Evolutionary conservation across 1,140 invertebrate species (phyloP).

Genomic region (Pteromalus puparum): DNA sequence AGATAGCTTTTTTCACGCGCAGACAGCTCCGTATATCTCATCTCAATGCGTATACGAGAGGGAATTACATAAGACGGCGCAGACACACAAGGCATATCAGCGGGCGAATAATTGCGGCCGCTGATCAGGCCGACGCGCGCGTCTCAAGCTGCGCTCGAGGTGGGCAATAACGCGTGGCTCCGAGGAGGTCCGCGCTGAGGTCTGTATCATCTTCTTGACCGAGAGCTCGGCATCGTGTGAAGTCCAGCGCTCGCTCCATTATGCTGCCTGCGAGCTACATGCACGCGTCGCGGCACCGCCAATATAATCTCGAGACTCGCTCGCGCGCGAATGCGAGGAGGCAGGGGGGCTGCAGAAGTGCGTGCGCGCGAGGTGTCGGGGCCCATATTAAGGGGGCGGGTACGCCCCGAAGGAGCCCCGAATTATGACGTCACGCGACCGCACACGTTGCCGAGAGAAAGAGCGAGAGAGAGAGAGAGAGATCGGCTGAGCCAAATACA

Average conservation of each 20-base stretch:
- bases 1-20: too few relatives aligned
- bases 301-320: conserved; percentile 42
- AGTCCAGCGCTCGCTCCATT: conserved; percentile 69
- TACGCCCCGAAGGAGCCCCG: conserved; percentile 71
- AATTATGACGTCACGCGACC: conserved; percentile 76
- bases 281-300: conserved; percentile 53
- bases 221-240: conserved; percentile 73
- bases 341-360: conserved; percentile 58
- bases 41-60: too few relatives aligned
- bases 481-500: conserved; percentile 73
- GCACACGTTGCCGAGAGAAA: conserved; percentile 67
- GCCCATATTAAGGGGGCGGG: conserved; percentile 74
- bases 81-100: background rate
- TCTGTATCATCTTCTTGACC: conserved; percentile 69
- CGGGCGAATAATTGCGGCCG: background rate
- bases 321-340: background rate
- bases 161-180: conserved; percentile 43
- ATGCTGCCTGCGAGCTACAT: conserved; percentile 70
- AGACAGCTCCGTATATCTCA: too few relatives aligned
- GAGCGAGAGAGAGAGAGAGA: background rate
- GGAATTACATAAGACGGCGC: too few relatives aligned
- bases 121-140: background rate
- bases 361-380: conserved; percentile 72
- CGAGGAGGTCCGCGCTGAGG: conserved; percentile 65
- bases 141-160: background rate